Base-by-base conservation (phyloP, 1,140 invertebrate species). In the Ceratitis capitata region DNA sequence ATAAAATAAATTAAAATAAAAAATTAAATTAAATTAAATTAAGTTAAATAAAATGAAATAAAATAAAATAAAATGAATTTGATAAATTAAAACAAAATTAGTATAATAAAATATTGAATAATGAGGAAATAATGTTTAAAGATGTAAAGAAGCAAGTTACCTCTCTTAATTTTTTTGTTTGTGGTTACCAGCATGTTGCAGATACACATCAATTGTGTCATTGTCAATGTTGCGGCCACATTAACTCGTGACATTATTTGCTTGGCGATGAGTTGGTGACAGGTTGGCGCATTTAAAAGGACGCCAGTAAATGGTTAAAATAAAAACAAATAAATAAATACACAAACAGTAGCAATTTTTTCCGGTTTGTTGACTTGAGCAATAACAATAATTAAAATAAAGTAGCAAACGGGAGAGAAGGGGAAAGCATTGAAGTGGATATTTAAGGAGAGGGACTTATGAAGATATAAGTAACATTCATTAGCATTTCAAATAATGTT, bases 191-290 rank as follows among this genome's bases (percentile, higher is more conserved):
- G 39, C 69, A 78, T 78, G 69, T 78, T 78, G 69, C 69, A 78
- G 69, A n/a, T 45, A 78, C 69, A 78, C 69, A 78, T 78, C 69
- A 78, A 78, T 78, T 78, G 69, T 78, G 69, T 78, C 69, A 78
- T 78, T 78, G 69, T 47, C 69, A 78, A 78, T 78, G 69, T 47
- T 78, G 69, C 69, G 69, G 39, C 69, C 69, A 78, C 39, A 78
- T 78, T 78, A 78, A 78, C 39, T 78, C 39, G 42, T 26, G 39
- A 23, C 39, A 45, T 78, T 78, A 78, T 78, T 78, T 78, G 39
- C 45, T 45, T 42, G 42, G 39, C 39, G n/a, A 23, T 23, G 39
- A 78, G 35, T 47, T 78, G 39, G 35, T 47, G 69, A 78, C 69
- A 78, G 39, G 23, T 14, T n/a, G 29, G 6, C 3, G 6, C 39